phyloP scores from a whole-genome alignment of 2,113 vertebrate genomes.

The Machaerirhynchus nigripectus region DNA sequence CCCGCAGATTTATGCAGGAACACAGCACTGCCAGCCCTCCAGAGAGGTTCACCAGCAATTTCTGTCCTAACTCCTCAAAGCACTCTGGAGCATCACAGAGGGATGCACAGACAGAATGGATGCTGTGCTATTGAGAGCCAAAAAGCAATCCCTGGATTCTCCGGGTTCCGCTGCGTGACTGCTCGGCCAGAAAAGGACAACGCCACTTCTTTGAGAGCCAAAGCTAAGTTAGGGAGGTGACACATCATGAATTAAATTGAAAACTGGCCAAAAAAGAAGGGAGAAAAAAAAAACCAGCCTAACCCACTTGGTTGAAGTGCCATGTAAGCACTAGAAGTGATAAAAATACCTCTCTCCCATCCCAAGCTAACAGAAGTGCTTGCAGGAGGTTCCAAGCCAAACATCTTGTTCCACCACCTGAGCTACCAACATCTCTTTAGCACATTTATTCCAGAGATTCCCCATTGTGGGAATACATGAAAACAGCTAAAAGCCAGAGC shows the following conservation, averaged over 20 bases:
- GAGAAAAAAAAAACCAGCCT: background rate
- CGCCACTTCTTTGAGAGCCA: background rate
- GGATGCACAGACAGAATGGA: background rate
- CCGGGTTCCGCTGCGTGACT: fast-evolving
- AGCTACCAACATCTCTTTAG: background rate
- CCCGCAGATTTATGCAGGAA: background rate
- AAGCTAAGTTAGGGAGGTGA: background rate
- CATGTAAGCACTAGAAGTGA: background rate
- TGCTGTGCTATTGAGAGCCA: fast-evolving
- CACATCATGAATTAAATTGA: background rate
- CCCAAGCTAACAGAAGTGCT: background rate
- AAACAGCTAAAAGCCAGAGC: background rate
- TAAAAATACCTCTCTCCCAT: background rate
- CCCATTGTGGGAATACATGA: background rate
- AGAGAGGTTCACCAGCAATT: background rate
- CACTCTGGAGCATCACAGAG: background rate
- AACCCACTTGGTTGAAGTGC: background rate
- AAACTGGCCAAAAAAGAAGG: background rate
- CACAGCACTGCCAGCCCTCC: background rate
- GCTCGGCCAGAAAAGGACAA: background rate
- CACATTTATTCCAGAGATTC: background rate
- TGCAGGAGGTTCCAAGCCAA: background rate
- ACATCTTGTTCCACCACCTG: background rate
- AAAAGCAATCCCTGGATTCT: background rate
- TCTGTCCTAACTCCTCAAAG: background rate